Evolutionary conservation across 2,113 vertebrate species (phyloP), one percentile per base, ranked within the genome.

Genomic region (Suncus etruscus): DNA sequence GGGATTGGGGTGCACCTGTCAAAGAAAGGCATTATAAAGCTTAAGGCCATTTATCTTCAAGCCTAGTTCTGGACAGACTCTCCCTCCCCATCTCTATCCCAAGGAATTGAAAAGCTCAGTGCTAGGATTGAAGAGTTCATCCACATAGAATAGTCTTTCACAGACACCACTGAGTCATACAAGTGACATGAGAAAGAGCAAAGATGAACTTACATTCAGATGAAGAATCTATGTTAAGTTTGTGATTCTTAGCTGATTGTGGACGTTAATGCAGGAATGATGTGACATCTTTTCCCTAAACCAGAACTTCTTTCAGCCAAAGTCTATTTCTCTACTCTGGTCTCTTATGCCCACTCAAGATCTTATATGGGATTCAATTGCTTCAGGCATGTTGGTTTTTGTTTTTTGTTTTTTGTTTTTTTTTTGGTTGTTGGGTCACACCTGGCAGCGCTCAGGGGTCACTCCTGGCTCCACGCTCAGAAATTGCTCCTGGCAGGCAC

Each of bases 1-100:
- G 0, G 99, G 98, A 51, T 99, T 99, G 24, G 99, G 99, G 90
- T 99, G 99, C 8, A 99, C 99, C 99, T 99, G 95, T 25, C 51
- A 93, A 91, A 50, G 85, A 89, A 29, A 96, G 50, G 90, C 9
- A 86, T 31, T 61, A 25, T 88, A 94, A 48, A 65, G 27, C 25
- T 32, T 16, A 73, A 76, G 27, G 45, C 22, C 25, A 86, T 54
- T 94, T 94, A 84, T 81, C 85, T 83, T 95, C 63, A 76, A 80
- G 48, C 25, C 63, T 32, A 84, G 25, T 69, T 91, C n/a, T 78
- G 29, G 66, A 85, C 86, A 86, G 75, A 70, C 18, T 45, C 58
- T 72, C 61, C 70, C 1, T 82, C 54, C 54, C 20, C 7, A 83
- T n/a, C 10, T 14, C 8, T 6, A 68, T 29, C 12, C 16, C 65